These are phyloP conservation scores for Thereva nobilitata DNA, from an alignment of 2,888 invertebrate genomes.

Conservation along the genomic window DNA sequence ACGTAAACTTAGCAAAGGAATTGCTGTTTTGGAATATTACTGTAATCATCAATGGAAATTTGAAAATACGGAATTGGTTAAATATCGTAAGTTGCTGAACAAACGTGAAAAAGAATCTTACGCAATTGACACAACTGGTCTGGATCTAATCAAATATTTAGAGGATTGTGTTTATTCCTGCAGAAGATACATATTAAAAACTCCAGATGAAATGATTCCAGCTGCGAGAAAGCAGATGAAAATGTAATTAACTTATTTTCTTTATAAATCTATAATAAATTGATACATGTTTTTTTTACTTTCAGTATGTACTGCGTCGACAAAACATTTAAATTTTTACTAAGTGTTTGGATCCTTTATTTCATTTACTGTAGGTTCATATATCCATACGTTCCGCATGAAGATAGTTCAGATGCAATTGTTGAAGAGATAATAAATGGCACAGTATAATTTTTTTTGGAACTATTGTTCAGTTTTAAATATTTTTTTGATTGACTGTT, in stretches of 20 bases:
- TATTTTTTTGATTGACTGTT: too few species aligned
- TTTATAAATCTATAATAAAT: not conserved
- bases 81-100: slow-evolving; percentile 66
- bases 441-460: too few species aligned
- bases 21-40: slow-evolving; percentile 89
- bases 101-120: slow-evolving; percentile 68
- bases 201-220: slow-evolving; percentile 77
- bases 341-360: too few species aligned
- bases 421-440: too few species aligned
- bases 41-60: slow-evolving; percentile 92
- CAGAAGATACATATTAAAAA: slow-evolving; percentile 79
- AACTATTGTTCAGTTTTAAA: too few species aligned
- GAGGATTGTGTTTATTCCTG: slow-evolving; percentile 81
- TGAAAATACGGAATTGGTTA: slow-evolving; percentile 68
- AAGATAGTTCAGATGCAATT: too few species aligned
- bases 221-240: slow-evolving; percentile 78
- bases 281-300: slow-evolving; percentile 58
- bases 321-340: slow-evolving; percentile 55
- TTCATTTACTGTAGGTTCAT: too few species aligned
- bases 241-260: slow-evolving; percentile 65
- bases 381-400: too few species aligned
- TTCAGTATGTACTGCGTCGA: slow-evolving; percentile 57
- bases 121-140: slow-evolving; percentile 66
- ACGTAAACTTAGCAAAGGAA: slow-evolving; percentile 80
- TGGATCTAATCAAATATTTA: slow-evolving; percentile 83